Evolutionary conservation across 2,888 invertebrate species (phyloP), one percentile per base, ranked within the genome.

Genomic region (Drosophila rellima): DNA sequence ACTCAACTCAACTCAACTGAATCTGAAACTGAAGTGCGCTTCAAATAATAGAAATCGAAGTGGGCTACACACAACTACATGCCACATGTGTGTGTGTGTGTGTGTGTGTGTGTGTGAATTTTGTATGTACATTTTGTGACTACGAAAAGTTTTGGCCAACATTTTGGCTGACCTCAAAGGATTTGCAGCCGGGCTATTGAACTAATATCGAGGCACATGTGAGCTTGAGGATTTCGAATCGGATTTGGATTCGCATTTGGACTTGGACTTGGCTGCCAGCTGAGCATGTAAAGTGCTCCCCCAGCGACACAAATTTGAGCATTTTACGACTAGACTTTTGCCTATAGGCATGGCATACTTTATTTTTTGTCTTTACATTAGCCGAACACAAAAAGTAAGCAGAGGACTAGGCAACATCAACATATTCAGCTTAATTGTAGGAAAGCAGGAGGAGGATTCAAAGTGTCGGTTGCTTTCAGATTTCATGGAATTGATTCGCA

Each of bases 101-200:
- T 50, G 20, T 55, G 37, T 48, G 37, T 40, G 31, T 52, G 45
- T 52, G 44, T 42, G 56, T 61, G 45, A 20, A 20, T 60, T 20
- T 29, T 29, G 35, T 35, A 20, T 40, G n/a, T 62, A 55, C 51
- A 23, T 50, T 26, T 42, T 48, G 45, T 45, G 51, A 55, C 44
- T 48, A 52, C 8, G 54, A 50, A 60, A 70, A 50, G 64, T 63
- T 67, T 63, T 62, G 61, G 42, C 59, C 66, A 68, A 74, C 67
- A 67, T 82, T 75, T 70, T 62, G 64, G 72, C 71, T 80, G 86
- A 88, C 83, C 83, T 80, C 83, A 78, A 73, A 75, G 88, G 86
- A 80, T 82, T 88, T 88, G 78, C 10, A 56, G 42, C 37, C 65
- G 44, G 83, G 76, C 77, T 80, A 82, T 85, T 82, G 80, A 85